phyloP scores from a whole-genome alignment of 2,888 invertebrate species.

The Sabatieria punctata region DNA sequence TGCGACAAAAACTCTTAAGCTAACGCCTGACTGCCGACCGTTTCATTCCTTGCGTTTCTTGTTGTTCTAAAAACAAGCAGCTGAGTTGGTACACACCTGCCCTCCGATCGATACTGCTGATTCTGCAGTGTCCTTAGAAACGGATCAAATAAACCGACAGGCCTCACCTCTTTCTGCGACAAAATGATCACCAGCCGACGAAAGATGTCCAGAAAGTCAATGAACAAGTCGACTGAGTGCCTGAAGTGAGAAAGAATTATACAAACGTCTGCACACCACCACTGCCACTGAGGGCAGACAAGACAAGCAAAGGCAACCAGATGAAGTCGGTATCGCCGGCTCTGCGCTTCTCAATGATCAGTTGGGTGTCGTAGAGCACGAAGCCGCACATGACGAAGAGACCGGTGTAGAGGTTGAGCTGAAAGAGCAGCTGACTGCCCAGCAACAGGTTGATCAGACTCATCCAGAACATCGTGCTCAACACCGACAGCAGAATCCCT shows the following conservation, averaged over 20 bases:
- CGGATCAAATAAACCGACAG: not conserved
- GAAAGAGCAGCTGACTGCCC: slow-evolving; percentile 56
- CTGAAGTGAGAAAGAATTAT: slow-evolving; percentile 18
- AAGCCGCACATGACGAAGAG: slow-evolving; percentile 79
- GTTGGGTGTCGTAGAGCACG: slow-evolving; percentile 84
- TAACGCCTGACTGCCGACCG: too few species aligned
- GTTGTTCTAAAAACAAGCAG: not conserved
- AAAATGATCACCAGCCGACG: slow-evolving; percentile 72
- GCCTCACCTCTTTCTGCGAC: slow-evolving; percentile 43
- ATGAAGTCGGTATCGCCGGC: slow-evolving; percentile 79
- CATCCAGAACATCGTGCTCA: slow-evolving; percentile 59
- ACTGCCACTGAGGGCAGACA: too few species aligned
- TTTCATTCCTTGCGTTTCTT: not conserved
- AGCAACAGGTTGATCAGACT: slow-evolving; percentile 68
- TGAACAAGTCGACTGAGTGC: slow-evolving; percentile 76
- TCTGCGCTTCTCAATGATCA: slow-evolving; percentile 77
- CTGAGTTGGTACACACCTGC: not conserved
- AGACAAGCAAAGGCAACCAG: too few species aligned
- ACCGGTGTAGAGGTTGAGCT: slow-evolving; percentile 70
- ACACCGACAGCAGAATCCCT: slow-evolving; percentile 55
- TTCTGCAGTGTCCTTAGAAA: not conserved
- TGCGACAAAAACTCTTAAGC: too few species aligned
- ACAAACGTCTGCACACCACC: not conserved
- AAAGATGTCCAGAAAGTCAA: slow-evolving; percentile 82
- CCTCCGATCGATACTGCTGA: not conserved